Base-by-base conservation (phyloP, 2,888 invertebrate species). In the Nomada lathburiana region DNA sequence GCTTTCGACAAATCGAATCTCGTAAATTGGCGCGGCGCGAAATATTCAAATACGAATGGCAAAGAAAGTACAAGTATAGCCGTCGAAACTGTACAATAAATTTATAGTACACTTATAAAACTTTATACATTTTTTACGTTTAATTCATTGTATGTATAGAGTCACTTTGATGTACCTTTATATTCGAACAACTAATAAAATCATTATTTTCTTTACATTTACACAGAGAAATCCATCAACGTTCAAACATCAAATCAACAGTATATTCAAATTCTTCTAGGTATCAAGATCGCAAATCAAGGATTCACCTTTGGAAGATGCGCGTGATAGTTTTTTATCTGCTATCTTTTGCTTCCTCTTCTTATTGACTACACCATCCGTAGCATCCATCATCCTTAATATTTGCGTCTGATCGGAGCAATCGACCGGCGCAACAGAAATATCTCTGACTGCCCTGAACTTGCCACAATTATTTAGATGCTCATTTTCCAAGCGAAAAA, bases 401-500 rank as follows among this genome's bases (percentile, higher is more conserved):
- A 98, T 98, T 87, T 97, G 95, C 9, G 96, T 97, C 94, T 98
- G 98, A 95, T 99, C 98, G 13, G 98, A 98, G 52, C 98, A 97
- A 94, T 98, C 97, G 55, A 98, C 96, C 1, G 98, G 98, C 53
- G 98, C 98, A 53, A 99, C 98, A 0, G 98, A 98, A 84, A 99
- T 99, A 94, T 99, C 99, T 11, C 99, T 95, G 0, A 99, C 99
- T 16, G 99, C 99, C 91, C 99, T 95, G 95, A 99, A 99, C 94
- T 98, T 97, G 93, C 99, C 99, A 95, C 99, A 99, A 95, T 99
- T 99, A 95, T 99, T 99, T 64, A 99, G 95, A 94, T 99, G 99
- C 93, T 99, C 99, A 95, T 99, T 99, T 95, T 99, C 99, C 91
- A 99, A 94, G 0, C 99, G 99, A 95, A 99, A 99, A 94, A 98